These are phyloP conservation scores for Idris sp. DNA, from an alignment of 1,140 invertebrate species.

Conservation along the genomic window DNA sequence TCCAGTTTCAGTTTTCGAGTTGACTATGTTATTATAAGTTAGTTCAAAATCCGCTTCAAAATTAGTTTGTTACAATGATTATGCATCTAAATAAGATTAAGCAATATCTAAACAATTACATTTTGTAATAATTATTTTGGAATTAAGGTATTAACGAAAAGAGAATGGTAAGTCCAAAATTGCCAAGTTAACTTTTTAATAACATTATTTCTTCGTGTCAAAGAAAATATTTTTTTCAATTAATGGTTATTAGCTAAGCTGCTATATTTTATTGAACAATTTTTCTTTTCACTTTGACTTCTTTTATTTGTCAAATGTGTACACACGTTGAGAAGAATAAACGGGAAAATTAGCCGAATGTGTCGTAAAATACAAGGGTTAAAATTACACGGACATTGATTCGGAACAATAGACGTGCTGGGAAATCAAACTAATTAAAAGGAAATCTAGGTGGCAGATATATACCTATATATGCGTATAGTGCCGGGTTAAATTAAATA, in stretches of 20 bases:
- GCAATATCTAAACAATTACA: neutral
- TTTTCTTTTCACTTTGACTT: too few relatives aligned
- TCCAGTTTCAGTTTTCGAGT: conserved; percentile 16
- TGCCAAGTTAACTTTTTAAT: too few relatives aligned
- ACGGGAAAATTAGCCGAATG: too few relatives aligned
- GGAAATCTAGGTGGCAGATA: conserved; percentile 63
- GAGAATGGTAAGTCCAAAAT: too few relatives aligned
- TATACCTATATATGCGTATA: too few relatives aligned
- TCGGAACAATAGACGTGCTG: conserved; percentile 58
- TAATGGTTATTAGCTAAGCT: too few relatives aligned
- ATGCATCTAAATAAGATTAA: conserved; percentile 15
- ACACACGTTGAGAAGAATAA: neutral
- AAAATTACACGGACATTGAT: conserved; percentile 1
- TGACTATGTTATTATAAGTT: conserved; percentile 19
- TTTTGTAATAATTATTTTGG: neutral
- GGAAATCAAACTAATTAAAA: conserved; percentile 74
- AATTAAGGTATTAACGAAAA: neutral
- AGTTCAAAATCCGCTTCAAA: conserved; percentile 10
- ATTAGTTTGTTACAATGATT: conserved; percentile 22
- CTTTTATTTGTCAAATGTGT: too few relatives aligned
- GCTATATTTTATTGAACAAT: too few relatives aligned
- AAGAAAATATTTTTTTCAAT: too few relatives aligned
- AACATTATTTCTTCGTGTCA: too few relatives aligned
- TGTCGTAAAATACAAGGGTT: too few relatives aligned
- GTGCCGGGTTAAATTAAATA: conserved; percentile 71